Conservation (phyloP, 2,113 vertebrate species). For the Cynocephalus volans region DNA sequence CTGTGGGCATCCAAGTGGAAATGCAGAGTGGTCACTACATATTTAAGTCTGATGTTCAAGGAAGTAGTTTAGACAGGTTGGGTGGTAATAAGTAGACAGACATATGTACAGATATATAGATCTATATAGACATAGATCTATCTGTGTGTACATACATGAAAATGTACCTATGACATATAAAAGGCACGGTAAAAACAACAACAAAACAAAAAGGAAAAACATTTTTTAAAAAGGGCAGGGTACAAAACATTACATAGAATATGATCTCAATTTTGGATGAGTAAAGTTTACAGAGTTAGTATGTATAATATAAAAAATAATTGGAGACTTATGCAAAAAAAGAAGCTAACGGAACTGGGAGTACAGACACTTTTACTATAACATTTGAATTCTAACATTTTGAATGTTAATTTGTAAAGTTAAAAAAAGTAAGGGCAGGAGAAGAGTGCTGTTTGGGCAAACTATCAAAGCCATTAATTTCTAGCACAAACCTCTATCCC, state of each 20-base stretch:
- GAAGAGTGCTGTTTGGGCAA: not conserved
- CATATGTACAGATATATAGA: not conserved
- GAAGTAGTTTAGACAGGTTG: not conserved
- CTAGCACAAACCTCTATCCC: not conserved
- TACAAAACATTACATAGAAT: not conserved
- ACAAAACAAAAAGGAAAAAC: too few relatives aligned
- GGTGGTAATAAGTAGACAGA: not conserved
- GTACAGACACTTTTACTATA: not conserved
- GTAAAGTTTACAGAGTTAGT: not conserved
- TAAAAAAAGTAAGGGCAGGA: not conserved
- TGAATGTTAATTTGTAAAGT: not conserved
- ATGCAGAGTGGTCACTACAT: not conserved
- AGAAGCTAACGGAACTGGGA: not conserved
- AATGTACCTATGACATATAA: not conserved
- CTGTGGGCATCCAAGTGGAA: not conserved
- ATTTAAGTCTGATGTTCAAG: not conserved
- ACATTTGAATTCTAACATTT: not conserved
- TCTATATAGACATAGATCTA: not conserved
- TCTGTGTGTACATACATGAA: not conserved
- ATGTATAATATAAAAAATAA: not conserved
- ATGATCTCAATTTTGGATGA: not conserved
- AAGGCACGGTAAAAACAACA: not conserved
- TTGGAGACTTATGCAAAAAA: not conserved
- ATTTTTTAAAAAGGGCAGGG: not conserved
- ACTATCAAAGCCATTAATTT: slow-evolving; percentile 2